Conservation (phyloP, 2,113 vertebrate genomes). For the Eira barbara region DNA sequence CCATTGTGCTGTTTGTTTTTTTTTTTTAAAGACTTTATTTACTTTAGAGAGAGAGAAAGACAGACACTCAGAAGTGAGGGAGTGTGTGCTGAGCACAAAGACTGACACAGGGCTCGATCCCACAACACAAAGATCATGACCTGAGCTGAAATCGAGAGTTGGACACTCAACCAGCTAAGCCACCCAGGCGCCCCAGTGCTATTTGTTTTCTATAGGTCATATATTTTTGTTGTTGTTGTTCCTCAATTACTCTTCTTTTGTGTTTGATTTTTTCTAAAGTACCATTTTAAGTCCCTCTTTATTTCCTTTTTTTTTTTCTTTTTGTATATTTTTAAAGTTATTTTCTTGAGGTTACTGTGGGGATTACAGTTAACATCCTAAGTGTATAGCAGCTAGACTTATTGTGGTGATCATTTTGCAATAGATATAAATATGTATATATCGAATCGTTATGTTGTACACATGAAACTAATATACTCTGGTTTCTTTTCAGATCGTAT, state of each 20-base stretch:
- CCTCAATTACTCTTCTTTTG: background rate
- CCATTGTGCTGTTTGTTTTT: background rate
- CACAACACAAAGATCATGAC: background rate
- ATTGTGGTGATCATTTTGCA: background rate
- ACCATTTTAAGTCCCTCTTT: background rate
- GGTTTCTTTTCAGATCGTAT: too few species aligned
- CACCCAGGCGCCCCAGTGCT: background rate
- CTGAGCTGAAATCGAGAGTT: background rate
- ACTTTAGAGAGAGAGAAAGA: background rate
- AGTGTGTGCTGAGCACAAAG: background rate
- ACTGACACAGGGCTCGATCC: background rate
- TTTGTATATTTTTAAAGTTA: background rate
- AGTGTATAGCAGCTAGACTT: background rate
- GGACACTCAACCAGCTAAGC: background rate
- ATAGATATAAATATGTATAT: background rate
- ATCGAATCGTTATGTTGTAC: background rate
- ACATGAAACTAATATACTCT: background rate
- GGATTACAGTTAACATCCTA: background rate
- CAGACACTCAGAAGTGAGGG: background rate
- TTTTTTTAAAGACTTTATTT: background rate
- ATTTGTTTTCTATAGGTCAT: background rate
- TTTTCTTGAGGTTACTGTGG: background rate
- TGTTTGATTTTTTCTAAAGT: background rate
- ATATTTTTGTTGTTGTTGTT: background rate
- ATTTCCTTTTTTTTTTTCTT: background rate